Evolutionary conservation across 2,113 vertebrate genomes (phyloP).

Genomic region (Rana temporaria): DNA sequence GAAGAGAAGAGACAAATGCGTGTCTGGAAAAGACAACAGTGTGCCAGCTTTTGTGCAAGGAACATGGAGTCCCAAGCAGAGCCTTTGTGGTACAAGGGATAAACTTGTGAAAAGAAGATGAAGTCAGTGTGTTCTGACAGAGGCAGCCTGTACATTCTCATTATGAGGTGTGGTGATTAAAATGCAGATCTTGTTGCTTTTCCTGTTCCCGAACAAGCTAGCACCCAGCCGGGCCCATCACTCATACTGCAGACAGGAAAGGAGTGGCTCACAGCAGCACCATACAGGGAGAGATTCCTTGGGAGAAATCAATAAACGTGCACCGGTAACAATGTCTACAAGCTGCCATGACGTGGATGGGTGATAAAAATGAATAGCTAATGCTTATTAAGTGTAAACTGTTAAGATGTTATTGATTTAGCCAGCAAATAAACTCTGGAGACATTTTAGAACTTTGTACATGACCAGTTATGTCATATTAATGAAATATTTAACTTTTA

Average conservation of each 20-base stretch:
- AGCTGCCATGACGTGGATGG: not conserved
- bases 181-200: slow-evolving; percentile 39
- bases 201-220: slow-evolving; percentile 27
- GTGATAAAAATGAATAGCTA: not conserved
- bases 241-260: slow-evolving; percentile 46
- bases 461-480: too few relatives aligned
- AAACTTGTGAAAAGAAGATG: not conserved
- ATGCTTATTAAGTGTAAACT: not conserved
- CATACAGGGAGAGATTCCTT: not conserved
- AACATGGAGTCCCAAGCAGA: not conserved
- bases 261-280: slow-evolving; percentile 18
- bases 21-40: not conserved
- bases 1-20: not conserved
- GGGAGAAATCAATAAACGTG: not conserved
- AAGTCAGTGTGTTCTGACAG: not conserved
- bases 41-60: not conserved
- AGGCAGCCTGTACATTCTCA: not conserved
- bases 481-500: too few relatives aligned
- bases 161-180: slow-evolving; percentile 11
- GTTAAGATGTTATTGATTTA: too few relatives aligned
- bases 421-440: too few relatives aligned
- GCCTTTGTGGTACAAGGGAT: not conserved
- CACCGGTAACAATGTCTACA: not conserved
- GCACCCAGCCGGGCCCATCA: slow-evolving; percentile 7
- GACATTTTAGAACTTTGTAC: too few relatives aligned